Evolutionary conservation across 2,888 invertebrate species (phyloP).

Genomic region (Drosophila birchii): DNA sequence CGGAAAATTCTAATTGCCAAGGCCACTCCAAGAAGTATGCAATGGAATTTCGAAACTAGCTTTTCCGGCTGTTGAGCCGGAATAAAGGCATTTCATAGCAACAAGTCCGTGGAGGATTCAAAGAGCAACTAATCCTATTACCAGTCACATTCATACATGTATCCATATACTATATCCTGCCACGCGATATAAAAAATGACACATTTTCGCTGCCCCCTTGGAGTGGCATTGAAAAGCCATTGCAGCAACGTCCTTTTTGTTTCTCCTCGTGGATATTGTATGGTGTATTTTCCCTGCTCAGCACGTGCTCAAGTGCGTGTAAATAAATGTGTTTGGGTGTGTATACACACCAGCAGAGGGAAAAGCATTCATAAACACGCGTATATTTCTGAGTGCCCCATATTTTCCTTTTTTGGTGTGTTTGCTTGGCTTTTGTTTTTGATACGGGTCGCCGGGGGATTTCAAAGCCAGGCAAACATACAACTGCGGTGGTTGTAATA

Average conservation of each 20-base stretch:
- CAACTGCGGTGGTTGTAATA: not conserved
- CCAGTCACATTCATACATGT: slow-evolving; percentile 11
- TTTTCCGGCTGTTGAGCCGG: slow-evolving; percentile 14
- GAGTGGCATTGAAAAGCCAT: slow-evolving; percentile 61
- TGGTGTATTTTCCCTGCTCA: slow-evolving; percentile 55
- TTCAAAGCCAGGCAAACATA: slow-evolving; percentile 52
- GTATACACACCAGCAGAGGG: slow-evolving; percentile 6
- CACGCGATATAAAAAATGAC: slow-evolving; percentile 23
- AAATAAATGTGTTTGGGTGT: slow-evolving; percentile 43
- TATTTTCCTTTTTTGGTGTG: slow-evolving; percentile 21
- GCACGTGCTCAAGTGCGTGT: slow-evolving; percentile 79
- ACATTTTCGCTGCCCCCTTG: slow-evolving; percentile 46
- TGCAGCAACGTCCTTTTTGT: slow-evolving; percentile 59
- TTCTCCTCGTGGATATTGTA: slow-evolving; percentile 26
- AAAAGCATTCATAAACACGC: slow-evolving; percentile 21
- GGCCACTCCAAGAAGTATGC: slow-evolving; percentile 26
- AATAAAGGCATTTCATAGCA: slow-evolving; percentile 23
- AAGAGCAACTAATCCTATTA: slow-evolving; percentile 40
- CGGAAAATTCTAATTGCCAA: slow-evolving; percentile 20
- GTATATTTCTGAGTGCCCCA: slow-evolving; percentile 26
- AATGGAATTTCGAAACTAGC: slow-evolving; percentile 13
- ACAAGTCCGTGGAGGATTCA: slow-evolving; percentile 37
- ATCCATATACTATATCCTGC: slow-evolving; percentile 1
- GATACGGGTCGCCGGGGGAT: slow-evolving; percentile 55
- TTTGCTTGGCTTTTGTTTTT: slow-evolving; percentile 62